phyloP scores from a whole-genome alignment of 2,888 invertebrate species.

The Branchinecta sandiegonensis region DNA sequence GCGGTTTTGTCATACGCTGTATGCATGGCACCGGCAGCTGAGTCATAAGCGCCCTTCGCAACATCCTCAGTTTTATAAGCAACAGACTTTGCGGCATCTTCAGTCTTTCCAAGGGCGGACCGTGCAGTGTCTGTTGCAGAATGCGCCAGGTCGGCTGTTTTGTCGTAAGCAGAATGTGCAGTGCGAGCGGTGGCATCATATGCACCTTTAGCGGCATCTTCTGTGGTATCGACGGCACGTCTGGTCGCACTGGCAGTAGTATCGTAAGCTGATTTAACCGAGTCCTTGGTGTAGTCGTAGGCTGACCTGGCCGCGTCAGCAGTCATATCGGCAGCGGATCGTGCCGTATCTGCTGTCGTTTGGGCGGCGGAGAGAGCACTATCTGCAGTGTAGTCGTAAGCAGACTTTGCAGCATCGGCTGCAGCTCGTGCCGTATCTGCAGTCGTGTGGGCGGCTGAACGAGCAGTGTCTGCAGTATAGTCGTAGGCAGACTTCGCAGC shows the following conservation, averaged over 20 bases:
- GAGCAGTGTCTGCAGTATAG: not conserved
- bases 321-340: not conserved
- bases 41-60: constrained; percentile 5
- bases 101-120: not conserved
- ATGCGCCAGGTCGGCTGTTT: constrained; percentile 7
- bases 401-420: constrained; percentile 2
- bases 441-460: not conserved
- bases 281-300: not conserved
- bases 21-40: not conserved
- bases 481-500: constrained; percentile 14
- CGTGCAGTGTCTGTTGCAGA: not conserved
- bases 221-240: not conserved
- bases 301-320: not conserved
- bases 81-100: not conserved
- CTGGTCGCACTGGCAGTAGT: not conserved
- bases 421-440: constrained; percentile 3
- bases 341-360: not conserved
- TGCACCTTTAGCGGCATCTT: not conserved
- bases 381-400: not conserved
- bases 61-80: not conserved
- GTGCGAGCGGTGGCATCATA: not conserved
- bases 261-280: constrained; percentile 1
- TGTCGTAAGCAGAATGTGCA: not conserved
- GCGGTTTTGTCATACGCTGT: not conserved
- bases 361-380: not conserved